Conservation (phyloP, 2,888 invertebrate genomes). For the Matsumyia berberina region DNA sequence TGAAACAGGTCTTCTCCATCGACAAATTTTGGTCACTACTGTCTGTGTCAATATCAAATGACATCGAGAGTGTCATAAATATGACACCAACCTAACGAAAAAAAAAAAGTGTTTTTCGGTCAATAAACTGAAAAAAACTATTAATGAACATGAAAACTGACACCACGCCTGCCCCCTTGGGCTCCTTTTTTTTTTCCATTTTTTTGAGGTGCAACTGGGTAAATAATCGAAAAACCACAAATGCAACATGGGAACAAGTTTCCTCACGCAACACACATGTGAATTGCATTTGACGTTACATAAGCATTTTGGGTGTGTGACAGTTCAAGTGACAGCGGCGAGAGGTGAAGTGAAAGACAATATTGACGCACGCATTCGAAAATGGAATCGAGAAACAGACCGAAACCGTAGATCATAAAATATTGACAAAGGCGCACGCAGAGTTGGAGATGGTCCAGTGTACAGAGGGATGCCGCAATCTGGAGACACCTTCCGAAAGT, state of each 20-base stretch:
- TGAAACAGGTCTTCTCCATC: not conserved
- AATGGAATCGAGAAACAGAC: conserved; percentile 61
- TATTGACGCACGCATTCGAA: conserved; percentile 63
- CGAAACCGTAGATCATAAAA: conserved; percentile 66
- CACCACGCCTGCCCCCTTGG: conserved; percentile 32
- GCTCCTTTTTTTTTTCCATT: conserved; percentile 6
- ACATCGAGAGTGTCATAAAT: conserved; percentile 53
- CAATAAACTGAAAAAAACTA: conserved; percentile 57
- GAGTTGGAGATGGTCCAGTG: not conserved
- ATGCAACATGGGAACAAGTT: conserved; percentile 60
- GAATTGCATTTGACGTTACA: conserved; percentile 59
- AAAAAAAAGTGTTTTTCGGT: conserved; percentile 50
- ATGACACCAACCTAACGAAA: conserved; percentile 49
- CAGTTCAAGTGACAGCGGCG: conserved; percentile 17
- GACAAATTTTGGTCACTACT: conserved; percentile 13
- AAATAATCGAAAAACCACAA: conserved; percentile 65
- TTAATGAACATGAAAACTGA: conserved; percentile 66
- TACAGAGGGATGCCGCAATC: conserved; percentile 24
- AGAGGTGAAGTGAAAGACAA: conserved; percentile 48
- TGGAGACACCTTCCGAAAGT: conserved; percentile 16
- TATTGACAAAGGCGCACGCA: conserved; percentile 42
- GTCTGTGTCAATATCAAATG: conserved; percentile 52
- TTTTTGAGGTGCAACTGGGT: conserved; percentile 55
- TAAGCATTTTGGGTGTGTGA: conserved; percentile 45
- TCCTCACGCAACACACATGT: conserved; percentile 33